These are phyloP conservation scores for Vombatus ursinus DNA, from an alignment of 2,113 vertebrate species.

Conservation along the genomic window DNA sequence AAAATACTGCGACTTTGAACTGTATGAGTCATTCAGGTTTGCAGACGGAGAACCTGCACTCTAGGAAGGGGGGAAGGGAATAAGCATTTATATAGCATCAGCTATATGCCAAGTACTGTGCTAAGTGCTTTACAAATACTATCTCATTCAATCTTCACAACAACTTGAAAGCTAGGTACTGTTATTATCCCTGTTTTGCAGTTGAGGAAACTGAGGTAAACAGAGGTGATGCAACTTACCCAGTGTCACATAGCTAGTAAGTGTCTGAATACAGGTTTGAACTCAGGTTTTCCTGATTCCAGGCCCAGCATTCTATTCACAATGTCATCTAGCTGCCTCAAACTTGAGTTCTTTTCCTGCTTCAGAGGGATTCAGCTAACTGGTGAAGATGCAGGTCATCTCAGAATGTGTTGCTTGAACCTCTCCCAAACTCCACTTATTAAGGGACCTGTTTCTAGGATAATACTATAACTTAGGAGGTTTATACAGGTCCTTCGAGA, in stretches of 20 bases:
- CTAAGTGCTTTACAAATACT: background rate
- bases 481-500: background rate
- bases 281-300: background rate
- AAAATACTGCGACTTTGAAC: background rate
- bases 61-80: background rate
- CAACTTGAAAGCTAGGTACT: background rate
- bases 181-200: background rate
- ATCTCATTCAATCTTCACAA: background rate
- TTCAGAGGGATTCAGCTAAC: background rate
- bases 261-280: background rate
- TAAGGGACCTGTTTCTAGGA: background rate
- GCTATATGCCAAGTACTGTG: background rate
- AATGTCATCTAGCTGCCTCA: background rate
- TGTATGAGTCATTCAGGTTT: background rate
- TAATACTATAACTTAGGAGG: background rate
- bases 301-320: background rate
- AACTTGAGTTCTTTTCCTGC: background rate
- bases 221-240: background rate
- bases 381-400: background rate
- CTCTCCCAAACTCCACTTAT: background rate
- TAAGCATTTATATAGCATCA: background rate
- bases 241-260: background rate
- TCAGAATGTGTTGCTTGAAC: background rate
- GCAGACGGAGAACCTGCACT: background rate
- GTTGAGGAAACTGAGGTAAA: background rate